phyloP scores from a whole-genome alignment of 2,797 vertebrate species.

The Coilia nasus region DNA sequence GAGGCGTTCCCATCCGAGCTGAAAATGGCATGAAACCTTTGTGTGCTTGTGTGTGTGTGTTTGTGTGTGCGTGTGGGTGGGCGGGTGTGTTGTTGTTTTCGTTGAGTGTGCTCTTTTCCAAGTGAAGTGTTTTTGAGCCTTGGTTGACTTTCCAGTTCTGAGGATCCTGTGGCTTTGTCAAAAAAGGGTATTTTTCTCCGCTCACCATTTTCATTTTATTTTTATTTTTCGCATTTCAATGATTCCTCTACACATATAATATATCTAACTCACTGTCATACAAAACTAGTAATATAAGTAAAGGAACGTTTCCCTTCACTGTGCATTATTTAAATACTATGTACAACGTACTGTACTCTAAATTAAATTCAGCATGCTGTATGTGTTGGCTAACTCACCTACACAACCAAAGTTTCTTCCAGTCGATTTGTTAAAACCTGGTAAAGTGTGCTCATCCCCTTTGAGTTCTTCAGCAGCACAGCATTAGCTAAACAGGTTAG shows the following conservation, averaged over 20 bases:
- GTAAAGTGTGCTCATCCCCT: not conserved
- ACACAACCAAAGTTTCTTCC: not conserved
- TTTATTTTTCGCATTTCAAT: not conserved
- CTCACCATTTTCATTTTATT: not conserved
- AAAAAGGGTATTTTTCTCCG: not conserved
- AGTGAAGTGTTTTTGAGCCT: not conserved
- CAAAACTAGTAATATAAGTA: not conserved
- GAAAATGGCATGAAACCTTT: constrained; percentile 8
- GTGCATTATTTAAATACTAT: not conserved
- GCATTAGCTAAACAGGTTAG: constrained; percentile 54
- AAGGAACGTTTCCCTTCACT: not conserved
- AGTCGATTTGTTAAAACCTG: not conserved
- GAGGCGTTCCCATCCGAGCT: not conserved
- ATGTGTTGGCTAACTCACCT: not conserved
- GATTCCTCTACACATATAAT: not conserved
- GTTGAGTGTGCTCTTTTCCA: not conserved
- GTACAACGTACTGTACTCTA: not conserved
- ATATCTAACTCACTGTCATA: not conserved
- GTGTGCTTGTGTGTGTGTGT: not conserved
- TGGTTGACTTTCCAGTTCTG: not conserved
- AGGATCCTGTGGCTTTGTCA: not conserved
- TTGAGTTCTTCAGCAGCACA: not conserved
- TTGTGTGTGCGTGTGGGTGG: not conserved
- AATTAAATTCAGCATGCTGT: not conserved
- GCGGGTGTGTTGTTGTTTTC: not conserved